Conservation (phyloP, 2,797 vertebrate species). For the Pagetopsis macropterus region DNA sequence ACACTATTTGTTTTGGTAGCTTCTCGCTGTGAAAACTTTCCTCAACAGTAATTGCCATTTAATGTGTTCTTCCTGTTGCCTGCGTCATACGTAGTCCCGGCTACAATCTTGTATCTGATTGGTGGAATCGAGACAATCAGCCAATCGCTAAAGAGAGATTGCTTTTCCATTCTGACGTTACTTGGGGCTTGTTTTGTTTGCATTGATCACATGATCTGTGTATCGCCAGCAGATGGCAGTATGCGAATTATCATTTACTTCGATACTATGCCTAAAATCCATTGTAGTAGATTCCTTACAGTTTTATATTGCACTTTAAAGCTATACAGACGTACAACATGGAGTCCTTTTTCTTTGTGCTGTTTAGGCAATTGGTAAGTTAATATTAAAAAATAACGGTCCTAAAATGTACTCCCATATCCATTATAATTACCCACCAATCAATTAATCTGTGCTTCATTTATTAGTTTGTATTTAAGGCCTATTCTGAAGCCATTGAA, state of each 20-base stretch:
- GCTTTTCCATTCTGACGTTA: accelerated
- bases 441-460: too few relatives aligned
- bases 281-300: background rate
- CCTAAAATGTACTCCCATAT: background rate
- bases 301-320: background rate
- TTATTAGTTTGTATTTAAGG: background rate
- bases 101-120: constrained; percentile 49
- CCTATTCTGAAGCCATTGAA: background rate
- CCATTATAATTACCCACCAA: background rate
- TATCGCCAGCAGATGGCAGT: constrained; percentile 79
- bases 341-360: background rate
- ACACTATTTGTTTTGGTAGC: background rate
- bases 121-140: background rate
- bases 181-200: constrained; percentile 39
- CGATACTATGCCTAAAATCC: accelerated
- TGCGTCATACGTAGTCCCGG: background rate
- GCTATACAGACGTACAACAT: background rate
- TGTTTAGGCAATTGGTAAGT: background rate
- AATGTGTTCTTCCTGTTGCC: constrained; percentile 50
- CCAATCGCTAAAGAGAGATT: constrained; percentile 34
- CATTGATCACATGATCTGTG: background rate
- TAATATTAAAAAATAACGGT: too few relatives aligned
- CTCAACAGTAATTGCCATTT: constrained; percentile 32
- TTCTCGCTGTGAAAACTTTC: constrained; percentile 57
- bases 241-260: constrained; percentile 61